Evolutionary conservation across 2,113 vertebrate genomes (phyloP), one percentile per base, ranked within the genome.

Genomic region (Spea bombifrons): DNA sequence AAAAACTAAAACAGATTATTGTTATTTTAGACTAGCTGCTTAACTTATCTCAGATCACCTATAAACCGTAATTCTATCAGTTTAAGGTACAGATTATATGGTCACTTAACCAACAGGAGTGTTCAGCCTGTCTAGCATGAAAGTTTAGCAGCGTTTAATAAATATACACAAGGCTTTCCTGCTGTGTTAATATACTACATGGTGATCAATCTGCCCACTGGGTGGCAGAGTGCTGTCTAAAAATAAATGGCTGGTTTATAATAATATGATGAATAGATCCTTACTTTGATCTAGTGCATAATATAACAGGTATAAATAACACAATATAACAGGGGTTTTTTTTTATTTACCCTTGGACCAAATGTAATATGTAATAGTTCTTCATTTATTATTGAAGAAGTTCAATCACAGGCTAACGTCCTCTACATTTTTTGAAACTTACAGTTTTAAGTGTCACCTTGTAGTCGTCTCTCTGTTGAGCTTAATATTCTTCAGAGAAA

Each of bases 151-250:
- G 12, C 48, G 12, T 48, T 9, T 30, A 64, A 64, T 64, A 5
- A 6, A 64, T 53, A n/a, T 64, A 63, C 63, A 75, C 63, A 44
- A 50, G 50, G 65, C 48, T 57, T 59, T 68, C 65, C 63, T 57
- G 44, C 65, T 76, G 75, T 17, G 45, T 68, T 76, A 76, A 76
- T 76, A 46, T 59, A 50, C 17, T 59, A 69, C 68, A 59, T 69
- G 9, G 15, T 47, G 75, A 76, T 68, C 66, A 59, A 69, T 76
- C 75, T 76, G 7, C 66, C 75, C 75, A 76, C 75, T 76, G 75
- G 75, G 75, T 76, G 75, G 75, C 75, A 76, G 75, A 55, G 66
- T 76, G 15, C 64, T 55, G 74, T 76, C 49, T 69, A 57, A 61
- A 69, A 76, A 69, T 53, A 76, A 76, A 59, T n/a, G 44, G 30